A percentile compares a stretch with the other conserved stretches of the same genome.
Conservation (phyloP, 2,113 vertebrate genomes). For the Ranitomeya variabilis region DNA sequence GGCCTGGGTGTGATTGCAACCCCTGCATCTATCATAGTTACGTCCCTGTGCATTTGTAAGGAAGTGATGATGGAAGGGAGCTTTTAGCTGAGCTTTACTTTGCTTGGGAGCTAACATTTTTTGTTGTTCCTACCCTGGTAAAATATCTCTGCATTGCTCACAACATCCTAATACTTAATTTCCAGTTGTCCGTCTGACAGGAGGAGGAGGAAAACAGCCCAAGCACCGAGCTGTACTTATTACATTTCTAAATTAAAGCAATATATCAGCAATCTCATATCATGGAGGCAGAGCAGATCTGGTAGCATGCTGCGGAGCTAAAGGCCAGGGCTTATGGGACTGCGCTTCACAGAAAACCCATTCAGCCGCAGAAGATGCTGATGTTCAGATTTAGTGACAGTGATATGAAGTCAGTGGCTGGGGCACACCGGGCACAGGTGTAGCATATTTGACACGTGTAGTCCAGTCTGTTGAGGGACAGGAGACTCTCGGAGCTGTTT, state of each 20-base stretch:
- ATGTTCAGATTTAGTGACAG: slow-evolving; percentile 24
- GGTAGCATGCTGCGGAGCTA: not conserved
- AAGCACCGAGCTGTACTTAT: not conserved
- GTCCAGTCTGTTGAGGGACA: not conserved
- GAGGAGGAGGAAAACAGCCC: not conserved
- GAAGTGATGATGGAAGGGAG: no score
- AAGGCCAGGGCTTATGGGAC: not conserved
- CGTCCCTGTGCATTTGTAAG: no score
- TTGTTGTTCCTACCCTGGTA: not conserved
- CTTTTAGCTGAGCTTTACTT: not conserved
- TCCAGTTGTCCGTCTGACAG: not conserved
- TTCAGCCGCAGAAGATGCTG: not conserved
- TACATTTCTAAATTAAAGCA: not conserved
- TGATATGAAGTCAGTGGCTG: slow-evolving; percentile 7
- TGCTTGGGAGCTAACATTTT: not conserved
- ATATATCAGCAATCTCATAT: not conserved
- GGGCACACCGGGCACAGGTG: not conserved
- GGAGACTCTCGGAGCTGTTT: slow-evolving; percentile 24
- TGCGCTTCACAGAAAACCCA: not conserved
- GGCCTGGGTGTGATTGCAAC: no score
- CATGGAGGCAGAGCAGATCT: not conserved
- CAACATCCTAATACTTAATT: not conserved
- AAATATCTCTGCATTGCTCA: not conserved
- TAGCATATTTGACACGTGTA: not conserved
- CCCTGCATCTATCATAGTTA: no score